Base-by-base conservation (phyloP, 2,113 vertebrate genomes). In the Alethe castanea region DNA sequence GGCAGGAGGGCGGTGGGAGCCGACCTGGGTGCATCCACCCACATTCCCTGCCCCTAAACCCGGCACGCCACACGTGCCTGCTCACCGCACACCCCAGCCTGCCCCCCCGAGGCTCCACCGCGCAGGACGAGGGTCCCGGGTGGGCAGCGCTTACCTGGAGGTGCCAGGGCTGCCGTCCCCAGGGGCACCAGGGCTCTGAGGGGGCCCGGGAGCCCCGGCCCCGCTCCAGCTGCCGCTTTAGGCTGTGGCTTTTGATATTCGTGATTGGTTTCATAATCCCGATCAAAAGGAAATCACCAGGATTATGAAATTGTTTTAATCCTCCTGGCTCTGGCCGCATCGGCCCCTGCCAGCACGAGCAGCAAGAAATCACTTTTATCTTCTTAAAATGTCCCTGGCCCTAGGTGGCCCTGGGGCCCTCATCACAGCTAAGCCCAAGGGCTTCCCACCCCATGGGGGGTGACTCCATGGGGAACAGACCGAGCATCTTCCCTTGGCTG, bases 211-310 rank as follows among this genome's bases (percentile, higher is more conserved):
- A 6, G 0, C 74, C 79, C 73, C 20, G 1, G 74, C 53, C 82
- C 71, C 0, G 1, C 84, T 57, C 44, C 6, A 29, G 79, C 87
- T 78, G 77, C 92, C 0, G 71, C 92, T 94, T 94, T 97, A 95
- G 96, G 81, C 95, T 17, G 31, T 50, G 4, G 95, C 96, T 96
- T 97, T 97, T 97, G 97, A 97, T 97, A 97, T 97, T 96, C 65
- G 59, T 96, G 97, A 97, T 97, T 98, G 97, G 96, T 97, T 97
- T 97, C 96, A 97, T 98, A 98, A 98, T 98, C 97, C 97, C 67
- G 67, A 97, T 96, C 93, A 93, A 97, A 96, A 97, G 96, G 96
- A 97, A 97, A 96, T 95, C 91, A 60, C 91, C 86, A 56, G 97
- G 97, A 97, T 98, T 97, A 98, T 95, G 85, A 97, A 96, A 96